These are phyloP conservation scores for Shinisaurus crocodilurus DNA, from an alignment of 2,113 vertebrate genomes.

Conservation along the genomic window DNA sequence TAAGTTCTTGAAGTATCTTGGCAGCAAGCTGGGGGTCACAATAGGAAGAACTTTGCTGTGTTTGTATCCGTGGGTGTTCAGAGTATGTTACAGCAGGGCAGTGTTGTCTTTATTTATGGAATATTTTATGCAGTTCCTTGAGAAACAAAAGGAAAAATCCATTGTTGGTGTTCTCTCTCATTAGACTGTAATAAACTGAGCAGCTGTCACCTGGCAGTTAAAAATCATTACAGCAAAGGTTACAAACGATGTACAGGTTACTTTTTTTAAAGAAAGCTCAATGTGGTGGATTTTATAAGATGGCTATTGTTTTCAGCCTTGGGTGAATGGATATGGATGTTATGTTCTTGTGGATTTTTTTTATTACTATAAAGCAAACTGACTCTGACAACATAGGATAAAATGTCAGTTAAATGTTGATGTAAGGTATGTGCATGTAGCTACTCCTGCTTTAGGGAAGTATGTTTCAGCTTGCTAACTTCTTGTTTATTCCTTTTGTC, in stretches of 20 bases:
- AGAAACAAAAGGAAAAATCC: conserved; percentile 66
- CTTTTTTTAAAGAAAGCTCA: not conserved
- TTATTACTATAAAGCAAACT: not conserved
- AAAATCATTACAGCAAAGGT: conserved; percentile 51
- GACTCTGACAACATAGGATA: not conserved
- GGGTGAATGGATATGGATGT: not conserved
- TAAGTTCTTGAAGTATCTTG: conserved; percentile 71
- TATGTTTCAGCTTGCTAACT: not conserved
- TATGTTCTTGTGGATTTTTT: not conserved
- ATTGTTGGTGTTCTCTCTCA: conserved; percentile 53
- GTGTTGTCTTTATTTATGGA: conserved; percentile 61
- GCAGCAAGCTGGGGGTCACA: conserved; percentile 67
- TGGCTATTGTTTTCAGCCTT: not conserved
- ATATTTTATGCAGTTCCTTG: conserved; percentile 54
- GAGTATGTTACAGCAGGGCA: conserved; percentile 59
- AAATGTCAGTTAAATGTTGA: not conserved
- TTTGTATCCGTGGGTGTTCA: conserved; percentile 59
- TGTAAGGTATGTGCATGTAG: not conserved
- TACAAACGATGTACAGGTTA: not conserved
- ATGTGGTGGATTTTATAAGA: not conserved
- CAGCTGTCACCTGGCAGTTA: not conserved
- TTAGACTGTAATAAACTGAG: conserved; percentile 55
- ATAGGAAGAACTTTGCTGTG: conserved; percentile 68
- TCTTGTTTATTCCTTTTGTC: not conserved
- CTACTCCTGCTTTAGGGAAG: not conserved